A percentile compares a stretch with the other conserved stretches of the same genome.
phyloP scores from a whole-genome alignment of 2,113 vertebrate species.

The Onychorhynchus coronatus region DNA sequence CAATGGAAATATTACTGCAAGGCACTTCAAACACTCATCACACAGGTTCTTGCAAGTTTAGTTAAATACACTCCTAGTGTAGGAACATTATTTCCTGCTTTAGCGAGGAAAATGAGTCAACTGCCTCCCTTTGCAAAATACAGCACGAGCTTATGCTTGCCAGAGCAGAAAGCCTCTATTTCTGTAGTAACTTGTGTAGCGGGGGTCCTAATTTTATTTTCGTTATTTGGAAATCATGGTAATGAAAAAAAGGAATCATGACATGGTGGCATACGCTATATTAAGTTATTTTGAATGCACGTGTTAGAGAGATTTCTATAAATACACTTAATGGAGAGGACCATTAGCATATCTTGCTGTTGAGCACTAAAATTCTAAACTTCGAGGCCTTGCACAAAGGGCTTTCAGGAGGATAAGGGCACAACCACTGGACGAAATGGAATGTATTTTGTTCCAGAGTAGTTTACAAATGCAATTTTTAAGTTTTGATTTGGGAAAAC shows the following conservation, averaged over 20 bases:
- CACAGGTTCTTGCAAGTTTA: background rate
- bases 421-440: background rate
- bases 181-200: background rate
- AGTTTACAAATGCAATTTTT: background rate
- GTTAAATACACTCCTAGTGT: background rate
- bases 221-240: background rate
- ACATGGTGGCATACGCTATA: background rate
- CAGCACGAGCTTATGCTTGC: background rate
- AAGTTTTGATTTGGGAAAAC: background rate
- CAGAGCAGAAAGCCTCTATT: background rate
- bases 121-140: background rate
- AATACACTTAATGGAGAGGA: background rate
- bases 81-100: background rate
- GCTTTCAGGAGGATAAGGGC: background rate
- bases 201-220: background rate
- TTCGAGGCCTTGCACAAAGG: background rate
- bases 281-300: background rate
- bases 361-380: background rate
- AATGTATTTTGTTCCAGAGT: background rate
- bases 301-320: background rate
- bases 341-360: background rate
- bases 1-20: background rate
- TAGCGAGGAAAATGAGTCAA: background rate
- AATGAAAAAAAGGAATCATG: background rate
- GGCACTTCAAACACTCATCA: background rate